A percentile compares a stretch with the other conserved stretches of the same genome.
Evolutionary conservation across 2,113 vertebrate genomes (phyloP).

Genomic region (Himantopus leucocephalus): DNA sequence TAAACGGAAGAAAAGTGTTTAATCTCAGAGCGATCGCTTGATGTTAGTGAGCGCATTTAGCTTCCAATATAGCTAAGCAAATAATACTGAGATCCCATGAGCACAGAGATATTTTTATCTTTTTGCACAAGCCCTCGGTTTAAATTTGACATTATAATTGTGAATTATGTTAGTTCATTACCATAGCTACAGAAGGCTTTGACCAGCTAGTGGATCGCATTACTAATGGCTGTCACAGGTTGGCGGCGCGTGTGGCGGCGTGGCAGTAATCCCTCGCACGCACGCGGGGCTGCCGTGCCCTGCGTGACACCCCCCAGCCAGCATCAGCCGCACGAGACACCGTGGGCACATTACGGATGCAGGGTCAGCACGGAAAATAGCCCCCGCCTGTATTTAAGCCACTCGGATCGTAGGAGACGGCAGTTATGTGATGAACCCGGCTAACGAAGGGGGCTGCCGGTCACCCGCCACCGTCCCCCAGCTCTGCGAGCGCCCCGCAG

Average conservation of each 20-base stretch:
- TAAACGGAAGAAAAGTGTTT: slow-evolving; percentile 35
- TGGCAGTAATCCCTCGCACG: neutral
- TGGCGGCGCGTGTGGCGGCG: neutral
- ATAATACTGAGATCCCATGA: slow-evolving; percentile 20
- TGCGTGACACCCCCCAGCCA: fast-evolving
- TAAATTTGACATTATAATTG: slow-evolving; percentile 40
- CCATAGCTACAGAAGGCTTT: slow-evolving; percentile 40
- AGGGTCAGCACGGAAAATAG: fast-evolving
- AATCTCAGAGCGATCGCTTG: slow-evolving; percentile 7
- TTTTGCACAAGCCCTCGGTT: slow-evolving; percentile 6
- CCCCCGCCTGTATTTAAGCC: neutral
- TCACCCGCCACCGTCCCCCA: neutral
- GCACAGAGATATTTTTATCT: slow-evolving; percentile 45
- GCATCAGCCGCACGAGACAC: fast-evolving
- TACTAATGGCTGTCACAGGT: neutral
- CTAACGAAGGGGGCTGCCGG: neutral
- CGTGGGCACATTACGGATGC: fast-evolving
- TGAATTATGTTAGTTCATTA: slow-evolving; percentile 14
- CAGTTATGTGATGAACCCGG: fast-evolving
- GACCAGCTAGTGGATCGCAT: neutral
- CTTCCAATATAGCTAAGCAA: slow-evolving; percentile 44
- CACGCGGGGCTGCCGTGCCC: neutral
- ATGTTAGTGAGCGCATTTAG: neutral
- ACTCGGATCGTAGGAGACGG: neutral
- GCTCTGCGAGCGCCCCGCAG: neutral